Evolutionary conservation across 2,113 vertebrate species (phyloP).

Genomic region (Bubalus kerabau): DNA sequence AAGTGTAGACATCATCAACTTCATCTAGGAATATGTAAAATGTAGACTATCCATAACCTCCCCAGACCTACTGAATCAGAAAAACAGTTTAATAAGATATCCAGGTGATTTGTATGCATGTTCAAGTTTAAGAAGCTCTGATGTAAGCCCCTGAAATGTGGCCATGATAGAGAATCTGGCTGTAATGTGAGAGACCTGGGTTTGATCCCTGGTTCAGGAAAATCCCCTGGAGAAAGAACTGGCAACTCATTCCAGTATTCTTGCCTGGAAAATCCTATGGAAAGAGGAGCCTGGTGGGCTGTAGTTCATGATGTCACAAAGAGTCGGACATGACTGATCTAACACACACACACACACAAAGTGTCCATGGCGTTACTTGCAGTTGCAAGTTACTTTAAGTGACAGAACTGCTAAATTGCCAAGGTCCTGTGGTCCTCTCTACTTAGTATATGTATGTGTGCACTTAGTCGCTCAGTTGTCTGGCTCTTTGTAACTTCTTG

Average conservation of each 20-base stretch:
- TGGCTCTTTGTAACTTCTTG: not conserved
- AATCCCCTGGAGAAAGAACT: not conserved
- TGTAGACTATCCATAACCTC: not conserved
- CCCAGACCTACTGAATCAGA: not conserved
- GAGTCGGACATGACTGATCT: rapidly evolving
- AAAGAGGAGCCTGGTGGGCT: not conserved
- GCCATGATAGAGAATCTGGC: not conserved
- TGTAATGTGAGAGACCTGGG: not conserved
- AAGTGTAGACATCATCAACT: not conserved
- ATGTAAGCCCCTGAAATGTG: not conserved
- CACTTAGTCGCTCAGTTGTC: not conserved
- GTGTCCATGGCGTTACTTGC: not conserved
- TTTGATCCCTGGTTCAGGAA: not conserved
- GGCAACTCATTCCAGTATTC: not conserved
- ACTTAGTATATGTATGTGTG: not conserved
- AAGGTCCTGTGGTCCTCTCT: not conserved
- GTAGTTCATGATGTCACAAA: not conserved
- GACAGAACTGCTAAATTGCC: not conserved
- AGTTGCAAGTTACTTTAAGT: not conserved
- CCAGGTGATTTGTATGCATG: not conserved
- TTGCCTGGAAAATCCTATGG: not conserved
- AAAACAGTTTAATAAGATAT: not conserved
- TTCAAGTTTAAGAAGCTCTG: not conserved
- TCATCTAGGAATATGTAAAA: not conserved
- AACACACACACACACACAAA: not conserved